These are phyloP conservation scores for Acanthopleura granulata DNA, from an alignment of 2,888 invertebrate species.

Conservation along the genomic window DNA sequence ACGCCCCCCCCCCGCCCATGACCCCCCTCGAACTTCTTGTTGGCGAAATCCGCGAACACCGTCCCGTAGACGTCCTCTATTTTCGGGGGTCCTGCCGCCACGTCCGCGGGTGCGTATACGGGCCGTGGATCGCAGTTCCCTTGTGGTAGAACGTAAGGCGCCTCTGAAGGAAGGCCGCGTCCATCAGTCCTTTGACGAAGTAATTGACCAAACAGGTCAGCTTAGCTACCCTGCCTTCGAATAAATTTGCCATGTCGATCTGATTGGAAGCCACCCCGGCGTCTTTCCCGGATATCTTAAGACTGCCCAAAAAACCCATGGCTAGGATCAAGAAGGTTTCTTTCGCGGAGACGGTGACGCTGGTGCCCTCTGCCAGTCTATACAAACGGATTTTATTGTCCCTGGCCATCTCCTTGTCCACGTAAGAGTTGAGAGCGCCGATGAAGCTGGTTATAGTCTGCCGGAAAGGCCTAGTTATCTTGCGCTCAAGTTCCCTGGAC, in stretches of 20 bases:
- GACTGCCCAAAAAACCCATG: neutral
- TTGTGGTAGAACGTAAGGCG: neutral
- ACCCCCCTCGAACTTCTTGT: neutral
- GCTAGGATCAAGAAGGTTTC: neutral
- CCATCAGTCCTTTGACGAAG: neutral
- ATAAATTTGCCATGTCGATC: neutral
- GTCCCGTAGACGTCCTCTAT: neutral
- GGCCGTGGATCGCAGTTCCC: neutral
- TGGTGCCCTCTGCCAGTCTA: neutral
- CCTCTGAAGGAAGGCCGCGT: conserved; percentile 1
- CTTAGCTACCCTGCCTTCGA: neutral
- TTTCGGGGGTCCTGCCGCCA: neutral
- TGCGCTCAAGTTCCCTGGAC: neutral
- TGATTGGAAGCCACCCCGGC: neutral
- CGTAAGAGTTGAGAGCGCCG: neutral
- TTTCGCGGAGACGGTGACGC: neutral
- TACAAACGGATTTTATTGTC: neutral
- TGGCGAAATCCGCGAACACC: neutral
- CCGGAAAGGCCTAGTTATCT: neutral
- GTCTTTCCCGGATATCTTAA: neutral
- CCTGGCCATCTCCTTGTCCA: neutral
- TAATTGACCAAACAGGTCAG: neutral
- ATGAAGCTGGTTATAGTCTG: neutral
- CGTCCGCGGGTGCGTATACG: neutral
- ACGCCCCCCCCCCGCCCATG: neutral